Base-by-base conservation (phyloP, 2,113 vertebrate species). In the Thunnus maccoyii region DNA sequence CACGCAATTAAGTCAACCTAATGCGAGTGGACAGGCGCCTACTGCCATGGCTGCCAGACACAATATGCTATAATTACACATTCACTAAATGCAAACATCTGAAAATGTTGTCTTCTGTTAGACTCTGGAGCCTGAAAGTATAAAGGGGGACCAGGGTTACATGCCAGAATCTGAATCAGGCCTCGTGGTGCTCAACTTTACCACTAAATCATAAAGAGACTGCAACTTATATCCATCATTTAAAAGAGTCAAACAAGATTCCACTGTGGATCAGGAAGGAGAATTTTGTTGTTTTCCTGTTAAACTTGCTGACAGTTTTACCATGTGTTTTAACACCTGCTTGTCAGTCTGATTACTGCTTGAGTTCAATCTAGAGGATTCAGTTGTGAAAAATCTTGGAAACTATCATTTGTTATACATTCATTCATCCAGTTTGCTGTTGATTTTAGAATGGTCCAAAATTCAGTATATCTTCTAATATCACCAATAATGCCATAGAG, bases 1-100 rank as follows among this genome's bases (percentile, higher is more conserved):
- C 82, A 87, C 84, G 89, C 88, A 89, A 90, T 91, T 73, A 85
- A 87, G 80, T 92, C 67, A 86, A 66, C 52, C 83, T 93, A 93
- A 93, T 92, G 90, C 47, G 83, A 92, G 85, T 83, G 83, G 92
- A 93, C 92, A 93, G 92, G 86, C 86, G 36, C 76, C 87, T 51
- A 86, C 66, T 84, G 78, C 65, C 36, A 57, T 56, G 73, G 85
- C 84, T 76, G 61, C 52, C 77, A 85, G 69, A 88, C 89, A 93
- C 92, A 93, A 93, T 93, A 85, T 85, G 54, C 74, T 78, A 27
- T 91, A 86, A 92, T 93, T 86, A 91, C 87, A 87, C 80, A 92
- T 93, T 93, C 91, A 93, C 80, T 87, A 92, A 93, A 93, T 92
- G 91, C 92, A 92, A 92, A 91, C 89, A 90, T 92, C 69, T 88